phyloP scores from a whole-genome alignment of 1,140 invertebrate genomes.

The Paraescarpia echinospica region DNA sequence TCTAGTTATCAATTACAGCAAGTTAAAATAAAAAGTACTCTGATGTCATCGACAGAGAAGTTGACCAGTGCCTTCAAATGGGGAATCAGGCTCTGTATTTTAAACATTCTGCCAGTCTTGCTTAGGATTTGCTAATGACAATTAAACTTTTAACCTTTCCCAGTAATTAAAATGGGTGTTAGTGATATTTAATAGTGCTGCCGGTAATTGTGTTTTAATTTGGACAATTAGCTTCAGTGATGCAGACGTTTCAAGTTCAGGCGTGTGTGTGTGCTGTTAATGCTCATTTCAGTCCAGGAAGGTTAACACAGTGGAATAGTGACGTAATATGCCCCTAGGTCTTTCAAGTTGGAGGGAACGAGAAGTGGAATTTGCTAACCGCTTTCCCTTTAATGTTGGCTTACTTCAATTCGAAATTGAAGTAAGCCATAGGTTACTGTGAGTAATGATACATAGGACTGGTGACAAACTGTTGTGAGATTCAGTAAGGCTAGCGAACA shows the following conservation, averaged over 20 bases:
- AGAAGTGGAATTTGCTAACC: neutral
- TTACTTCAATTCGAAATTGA: neutral
- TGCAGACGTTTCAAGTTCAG: neutral
- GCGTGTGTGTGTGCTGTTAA: neutral
- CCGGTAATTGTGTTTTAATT: neutral
- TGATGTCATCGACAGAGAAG: neutral
- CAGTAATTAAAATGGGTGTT: neutral
- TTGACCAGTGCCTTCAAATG: too few relatives aligned
- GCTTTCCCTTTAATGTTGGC: neutral
- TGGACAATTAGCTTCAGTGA: neutral
- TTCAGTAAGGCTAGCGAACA: neutral
- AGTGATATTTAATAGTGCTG: neutral
- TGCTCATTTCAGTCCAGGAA: neutral
- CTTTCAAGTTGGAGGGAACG: neutral
- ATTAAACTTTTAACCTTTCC: constrained; percentile 6
- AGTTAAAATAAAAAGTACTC: neutral
- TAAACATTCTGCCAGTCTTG: too few relatives aligned
- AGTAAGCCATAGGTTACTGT: neutral
- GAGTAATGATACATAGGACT: neutral
- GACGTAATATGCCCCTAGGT: neutral
- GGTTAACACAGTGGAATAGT: neutral
- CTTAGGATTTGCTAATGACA: neutral
- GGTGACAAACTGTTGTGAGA: neutral
- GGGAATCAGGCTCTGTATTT: too few relatives aligned
- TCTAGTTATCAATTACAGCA: neutral